Evolutionary conservation across 2,797 vertebrate species (phyloP).

Genomic region (Helarctos malayanus): DNA sequence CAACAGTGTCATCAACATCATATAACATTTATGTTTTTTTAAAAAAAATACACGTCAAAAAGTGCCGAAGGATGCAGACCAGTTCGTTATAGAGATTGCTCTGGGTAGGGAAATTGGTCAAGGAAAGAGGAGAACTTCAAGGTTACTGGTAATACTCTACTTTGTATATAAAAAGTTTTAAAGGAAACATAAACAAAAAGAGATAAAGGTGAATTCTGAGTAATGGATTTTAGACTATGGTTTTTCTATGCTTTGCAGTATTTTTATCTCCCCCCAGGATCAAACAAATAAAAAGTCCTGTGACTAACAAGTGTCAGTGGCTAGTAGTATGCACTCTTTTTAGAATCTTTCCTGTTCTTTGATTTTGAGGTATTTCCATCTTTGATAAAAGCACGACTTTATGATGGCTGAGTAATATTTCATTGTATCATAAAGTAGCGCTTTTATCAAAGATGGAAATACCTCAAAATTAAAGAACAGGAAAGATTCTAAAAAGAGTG

Average conservation of each 20-base stretch:
- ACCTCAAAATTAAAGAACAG: background rate
- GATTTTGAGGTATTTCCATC: background rate
- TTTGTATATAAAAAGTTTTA: background rate
- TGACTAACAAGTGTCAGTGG: background rate
- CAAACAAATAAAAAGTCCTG: background rate
- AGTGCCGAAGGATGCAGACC: background rate
- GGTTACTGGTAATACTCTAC: background rate
- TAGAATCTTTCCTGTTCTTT: background rate
- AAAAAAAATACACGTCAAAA: background rate
- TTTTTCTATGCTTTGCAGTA: background rate
- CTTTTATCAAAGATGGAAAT: background rate
- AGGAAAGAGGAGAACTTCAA: background rate
- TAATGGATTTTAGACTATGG: background rate
- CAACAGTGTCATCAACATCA: background rate
- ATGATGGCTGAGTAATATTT: too few species aligned
- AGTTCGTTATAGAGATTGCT: background rate
- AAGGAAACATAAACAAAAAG: background rate
- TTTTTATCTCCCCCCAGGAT: background rate
- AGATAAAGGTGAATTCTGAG: background rate
- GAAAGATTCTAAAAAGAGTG: background rate
- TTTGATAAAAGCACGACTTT: background rate
- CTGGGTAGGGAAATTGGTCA: background rate
- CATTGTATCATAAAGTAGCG: background rate
- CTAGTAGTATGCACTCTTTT: background rate
- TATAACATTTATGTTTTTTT: background rate